Conservation (phyloP, 2,888 invertebrate species). For the Bellardia bayeri region DNA sequence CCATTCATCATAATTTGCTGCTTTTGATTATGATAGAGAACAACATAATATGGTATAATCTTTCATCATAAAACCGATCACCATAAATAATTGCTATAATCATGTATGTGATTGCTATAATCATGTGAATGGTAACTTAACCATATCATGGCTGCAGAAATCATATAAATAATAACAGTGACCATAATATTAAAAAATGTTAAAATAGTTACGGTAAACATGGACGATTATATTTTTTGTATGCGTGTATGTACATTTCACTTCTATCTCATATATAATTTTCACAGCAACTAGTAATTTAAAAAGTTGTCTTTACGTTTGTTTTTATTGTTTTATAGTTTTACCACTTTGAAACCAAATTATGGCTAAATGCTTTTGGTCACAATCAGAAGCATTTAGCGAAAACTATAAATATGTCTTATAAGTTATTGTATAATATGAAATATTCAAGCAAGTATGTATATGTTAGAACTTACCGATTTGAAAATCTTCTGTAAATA, state of each 20-base stretch:
- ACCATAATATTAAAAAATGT: no score
- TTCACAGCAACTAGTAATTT: neutral
- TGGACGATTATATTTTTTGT: no score
- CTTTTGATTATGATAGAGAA: no score
- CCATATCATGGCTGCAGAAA: no score
- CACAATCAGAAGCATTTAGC: neutral
- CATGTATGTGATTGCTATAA: no score
- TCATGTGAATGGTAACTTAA: no score
- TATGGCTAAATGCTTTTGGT: neutral
- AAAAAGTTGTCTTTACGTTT: neutral
- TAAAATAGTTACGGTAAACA: no score
- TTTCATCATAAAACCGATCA: no score
- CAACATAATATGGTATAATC: no score
- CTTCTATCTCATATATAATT: constrained; percentile 11
- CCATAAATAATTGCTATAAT: no score
- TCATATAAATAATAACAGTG: no score
- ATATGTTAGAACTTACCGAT: constrained; percentile 83
- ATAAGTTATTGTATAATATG: neutral
- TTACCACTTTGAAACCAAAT: neutral
- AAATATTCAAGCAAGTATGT: neutral
- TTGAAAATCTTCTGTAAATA: constrained; percentile 87
- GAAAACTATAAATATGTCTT: neutral
- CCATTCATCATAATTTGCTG: no score
- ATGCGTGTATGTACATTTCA: neutral
- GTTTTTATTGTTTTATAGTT: neutral